phyloP scores from a whole-genome alignment of 2,888 invertebrate genomes.

The Phania funesta region DNA sequence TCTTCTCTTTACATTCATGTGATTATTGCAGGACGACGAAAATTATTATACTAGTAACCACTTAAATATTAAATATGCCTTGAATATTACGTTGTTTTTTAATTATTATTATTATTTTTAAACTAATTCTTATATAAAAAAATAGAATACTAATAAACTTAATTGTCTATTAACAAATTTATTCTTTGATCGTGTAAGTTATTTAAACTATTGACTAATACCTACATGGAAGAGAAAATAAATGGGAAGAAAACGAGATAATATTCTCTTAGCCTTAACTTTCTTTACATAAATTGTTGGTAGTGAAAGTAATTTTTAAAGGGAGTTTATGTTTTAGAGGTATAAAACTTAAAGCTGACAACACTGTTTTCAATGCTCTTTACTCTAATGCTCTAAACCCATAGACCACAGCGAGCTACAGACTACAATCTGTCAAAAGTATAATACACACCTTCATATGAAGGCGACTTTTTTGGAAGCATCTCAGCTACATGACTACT shows the following conservation, averaged over 20 bases:
- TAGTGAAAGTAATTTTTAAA: too few species aligned
- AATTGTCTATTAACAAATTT: constrained; percentile 58
- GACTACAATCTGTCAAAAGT: too few species aligned
- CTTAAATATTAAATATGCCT: constrained; percentile 69
- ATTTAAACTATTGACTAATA: constrained; percentile 52
- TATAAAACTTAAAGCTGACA: too few species aligned
- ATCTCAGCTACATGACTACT: too few species aligned
- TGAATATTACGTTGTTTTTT: constrained; percentile 49
- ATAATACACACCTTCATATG: too few species aligned
- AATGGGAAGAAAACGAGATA: not conserved
- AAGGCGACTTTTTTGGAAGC: too few species aligned
- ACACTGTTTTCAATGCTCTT: too few species aligned
- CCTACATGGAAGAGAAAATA: constrained; percentile 30
- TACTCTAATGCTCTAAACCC: too few species aligned
- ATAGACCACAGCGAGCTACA: too few species aligned
- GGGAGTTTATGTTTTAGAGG: too few species aligned
- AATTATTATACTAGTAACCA: constrained; percentile 83
- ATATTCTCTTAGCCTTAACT: not conserved
- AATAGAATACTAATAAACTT: constrained; percentile 24
- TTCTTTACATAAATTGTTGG: not conserved
- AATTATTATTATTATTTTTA: constrained; percentile 26
- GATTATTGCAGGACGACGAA: constrained; percentile 84
- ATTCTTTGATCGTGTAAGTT: constrained; percentile 47
- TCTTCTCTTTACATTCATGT: constrained; percentile 81
- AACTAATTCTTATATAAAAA: constrained; percentile 50